phyloP scores from a whole-genome alignment of 2,113 vertebrate species.

The Perca fluviatilis region DNA sequence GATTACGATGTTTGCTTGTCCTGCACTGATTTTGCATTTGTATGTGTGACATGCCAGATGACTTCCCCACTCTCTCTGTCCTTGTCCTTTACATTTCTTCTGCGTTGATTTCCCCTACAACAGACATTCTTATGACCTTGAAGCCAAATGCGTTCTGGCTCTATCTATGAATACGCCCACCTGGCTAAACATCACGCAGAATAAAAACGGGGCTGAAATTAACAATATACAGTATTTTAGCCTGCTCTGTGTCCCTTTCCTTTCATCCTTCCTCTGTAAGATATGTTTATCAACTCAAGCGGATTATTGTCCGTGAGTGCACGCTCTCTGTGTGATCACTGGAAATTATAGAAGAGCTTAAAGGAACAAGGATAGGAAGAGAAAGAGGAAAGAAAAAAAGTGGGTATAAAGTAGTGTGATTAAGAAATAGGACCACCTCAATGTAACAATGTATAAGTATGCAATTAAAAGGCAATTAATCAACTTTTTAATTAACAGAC shows the following conservation, averaged over 20 bases:
- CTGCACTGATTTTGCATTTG: constrained; percentile 20
- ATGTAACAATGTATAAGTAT: constrained; percentile 60
- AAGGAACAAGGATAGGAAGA: constrained; percentile 15
- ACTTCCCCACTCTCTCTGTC: background rate
- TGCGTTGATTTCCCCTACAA: background rate
- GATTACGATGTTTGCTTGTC: constrained; percentile 17
- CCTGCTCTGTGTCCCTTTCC: background rate
- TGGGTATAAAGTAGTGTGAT: constrained; percentile 43
- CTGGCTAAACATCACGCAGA: background rate
- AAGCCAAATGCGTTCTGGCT: constrained; percentile 14
- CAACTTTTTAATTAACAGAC: constrained; percentile 79
- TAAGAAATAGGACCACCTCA: constrained; percentile 53
- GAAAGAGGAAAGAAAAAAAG: constrained; percentile 16
- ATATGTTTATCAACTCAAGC: constrained; percentile 37
- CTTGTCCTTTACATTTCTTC: constrained; percentile 8
- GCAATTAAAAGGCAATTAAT: constrained; percentile 81
- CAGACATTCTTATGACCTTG: constrained; percentile 44
- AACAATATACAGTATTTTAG: background rate
- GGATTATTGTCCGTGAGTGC: constrained; percentile 32
- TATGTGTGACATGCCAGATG: background rate
- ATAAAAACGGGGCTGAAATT: constrained; percentile 12
- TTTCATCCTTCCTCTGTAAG: constrained; percentile 26
- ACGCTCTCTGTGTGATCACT: constrained; percentile 23
- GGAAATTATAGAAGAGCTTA: constrained; percentile 40
- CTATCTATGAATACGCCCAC: background rate